Conservation (phyloP, 2,797 vertebrate species). For the Coreius guichenoti region DNA sequence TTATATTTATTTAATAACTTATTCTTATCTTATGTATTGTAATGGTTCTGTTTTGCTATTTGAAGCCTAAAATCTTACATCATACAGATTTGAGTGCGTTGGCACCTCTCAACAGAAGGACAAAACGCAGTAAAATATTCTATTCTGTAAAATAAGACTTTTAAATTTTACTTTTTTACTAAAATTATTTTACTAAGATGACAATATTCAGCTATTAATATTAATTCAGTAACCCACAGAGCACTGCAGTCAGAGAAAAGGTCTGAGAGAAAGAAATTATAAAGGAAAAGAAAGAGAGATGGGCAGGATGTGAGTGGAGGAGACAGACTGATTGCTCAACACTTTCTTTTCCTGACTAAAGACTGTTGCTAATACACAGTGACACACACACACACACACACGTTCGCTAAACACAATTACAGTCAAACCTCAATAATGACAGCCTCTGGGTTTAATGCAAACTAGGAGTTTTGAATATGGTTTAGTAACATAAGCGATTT, state of each 20-base stretch:
- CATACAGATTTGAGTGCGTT: not conserved
- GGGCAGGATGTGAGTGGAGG: constrained; percentile 59
- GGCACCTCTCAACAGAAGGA: not conserved
- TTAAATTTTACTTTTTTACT: too few species aligned
- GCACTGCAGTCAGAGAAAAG: constrained; percentile 3
- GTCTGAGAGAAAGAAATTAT: not conserved
- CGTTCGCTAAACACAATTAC: not conserved
- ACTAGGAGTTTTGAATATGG: not conserved
- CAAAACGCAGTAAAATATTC: not conserved
- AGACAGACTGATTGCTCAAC: constrained; percentile 75
- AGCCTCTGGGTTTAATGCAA: not conserved
- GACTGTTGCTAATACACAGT: constrained; percentile 44
- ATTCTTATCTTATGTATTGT: not conserved
- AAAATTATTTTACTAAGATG: too few species aligned
- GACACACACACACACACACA: constrained; percentile 43
- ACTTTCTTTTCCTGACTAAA: constrained; percentile 72
- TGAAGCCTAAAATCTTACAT: not conserved
- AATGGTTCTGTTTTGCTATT: not conserved
- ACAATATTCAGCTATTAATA: not conserved
- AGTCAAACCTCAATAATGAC: not conserved
- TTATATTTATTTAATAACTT: not conserved
- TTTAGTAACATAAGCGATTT: not conserved
- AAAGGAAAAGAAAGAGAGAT: constrained; percentile 21
- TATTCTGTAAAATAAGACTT: not conserved
- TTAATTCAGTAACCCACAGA: not conserved